phyloP scores from a whole-genome alignment of 2,888 invertebrate species.

The Dorcus hopei region DNA sequence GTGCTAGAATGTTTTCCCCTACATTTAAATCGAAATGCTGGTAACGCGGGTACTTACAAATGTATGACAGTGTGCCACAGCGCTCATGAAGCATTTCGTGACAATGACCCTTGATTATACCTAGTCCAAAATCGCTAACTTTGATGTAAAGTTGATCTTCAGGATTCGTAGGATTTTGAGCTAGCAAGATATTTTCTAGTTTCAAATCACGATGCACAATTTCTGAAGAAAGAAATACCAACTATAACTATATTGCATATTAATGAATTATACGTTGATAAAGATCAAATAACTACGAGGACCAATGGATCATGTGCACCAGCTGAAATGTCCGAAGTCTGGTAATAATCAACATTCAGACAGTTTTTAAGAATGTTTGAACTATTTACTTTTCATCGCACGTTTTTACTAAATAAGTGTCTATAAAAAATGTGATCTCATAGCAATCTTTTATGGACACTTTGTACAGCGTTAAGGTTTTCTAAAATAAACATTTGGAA shows the following conservation, averaged over 20 bases:
- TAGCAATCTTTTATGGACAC: no score
- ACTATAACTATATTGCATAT: neutral
- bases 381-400: no score
- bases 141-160: conserved; percentile 53
- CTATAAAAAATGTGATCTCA: no score
- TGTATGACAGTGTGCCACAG: conserved; percentile 57
- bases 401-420: no score
- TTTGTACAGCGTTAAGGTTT: no score
- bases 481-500: no score
- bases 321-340: no score
- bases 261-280: neutral
- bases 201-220: conserved; percentile 53
- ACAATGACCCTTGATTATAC: conserved; percentile 49
- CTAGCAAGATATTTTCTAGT: conserved; percentile 52
- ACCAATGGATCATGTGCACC: no score
- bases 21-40: neutral
- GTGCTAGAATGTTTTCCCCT: conserved; percentile 44
- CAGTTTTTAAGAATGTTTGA: no score
- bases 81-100: conserved; percentile 53
- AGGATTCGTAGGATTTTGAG: conserved; percentile 49
- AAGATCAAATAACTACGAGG: neutral
- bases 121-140: conserved; percentile 58
- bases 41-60: conserved; percentile 45
- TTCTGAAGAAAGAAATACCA: conserved; percentile 35
- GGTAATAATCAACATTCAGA: no score